Conservation (phyloP, 2,888 invertebrate species). For the Alloscopus bannaensis region DNA sequence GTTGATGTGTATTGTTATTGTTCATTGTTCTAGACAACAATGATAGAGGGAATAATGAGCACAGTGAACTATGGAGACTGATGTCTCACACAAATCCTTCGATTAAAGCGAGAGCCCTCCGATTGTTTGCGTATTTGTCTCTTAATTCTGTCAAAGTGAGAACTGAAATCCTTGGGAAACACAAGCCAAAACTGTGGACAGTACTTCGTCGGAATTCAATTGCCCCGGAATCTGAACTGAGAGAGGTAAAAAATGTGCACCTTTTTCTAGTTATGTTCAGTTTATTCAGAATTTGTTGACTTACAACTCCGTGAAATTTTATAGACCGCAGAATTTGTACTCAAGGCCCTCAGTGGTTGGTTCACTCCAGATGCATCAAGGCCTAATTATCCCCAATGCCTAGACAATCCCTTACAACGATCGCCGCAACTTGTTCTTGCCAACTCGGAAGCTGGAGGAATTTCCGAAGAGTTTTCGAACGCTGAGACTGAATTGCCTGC, state of each 20-base stretch:
- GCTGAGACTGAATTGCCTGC: neutral
- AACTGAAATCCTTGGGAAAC: slow-evolving; percentile 56
- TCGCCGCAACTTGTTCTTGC: no score
- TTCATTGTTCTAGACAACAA: slow-evolving; percentile 37
- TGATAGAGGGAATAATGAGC: slow-evolving; percentile 64
- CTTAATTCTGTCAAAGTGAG: slow-evolving; percentile 64
- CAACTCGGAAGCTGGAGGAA: no score
- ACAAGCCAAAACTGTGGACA: slow-evolving; percentile 59
- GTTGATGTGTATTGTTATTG: slow-evolving; percentile 14
- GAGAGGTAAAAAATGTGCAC: slow-evolving; percentile 27
- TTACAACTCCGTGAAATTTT: neutral
- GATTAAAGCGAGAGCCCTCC: slow-evolving; percentile 80
- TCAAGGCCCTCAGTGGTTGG: neutral
- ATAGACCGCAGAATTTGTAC: neutral
- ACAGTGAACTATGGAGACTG: slow-evolving; percentile 73
- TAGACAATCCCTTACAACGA: no score
- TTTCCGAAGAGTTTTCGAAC: no score
- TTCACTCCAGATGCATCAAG: slow-evolving; percentile 38
- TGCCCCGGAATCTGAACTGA: slow-evolving; percentile 38
- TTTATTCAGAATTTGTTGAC: neutral
- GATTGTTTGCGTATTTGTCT: slow-evolving; percentile 66
- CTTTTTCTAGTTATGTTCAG: neutral
- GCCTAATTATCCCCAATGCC: slow-evolving; percentile 59
- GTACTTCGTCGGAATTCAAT: slow-evolving; percentile 53
- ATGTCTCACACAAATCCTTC: slow-evolving; percentile 75